These are phyloP conservation scores for Alcedo atthis DNA, from an alignment of 2,797 vertebrate genomes.

Conservation along the genomic window DNA sequence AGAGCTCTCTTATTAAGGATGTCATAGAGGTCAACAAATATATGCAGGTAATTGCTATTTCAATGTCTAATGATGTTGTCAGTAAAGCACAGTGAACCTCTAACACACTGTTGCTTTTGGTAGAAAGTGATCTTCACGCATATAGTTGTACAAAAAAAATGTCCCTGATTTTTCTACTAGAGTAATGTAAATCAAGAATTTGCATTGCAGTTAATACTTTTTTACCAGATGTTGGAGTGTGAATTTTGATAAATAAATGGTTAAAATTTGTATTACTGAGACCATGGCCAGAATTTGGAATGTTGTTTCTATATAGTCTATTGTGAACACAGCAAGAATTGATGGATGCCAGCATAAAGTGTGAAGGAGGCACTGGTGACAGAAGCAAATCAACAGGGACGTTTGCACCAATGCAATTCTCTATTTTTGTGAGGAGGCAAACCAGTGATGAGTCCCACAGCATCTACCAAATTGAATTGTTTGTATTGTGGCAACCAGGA, in stretches of 20 bases:
- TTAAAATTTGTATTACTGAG: not conserved
- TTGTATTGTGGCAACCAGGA: slow-evolving; percentile 46
- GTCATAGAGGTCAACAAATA: not conserved
- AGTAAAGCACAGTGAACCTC: not conserved
- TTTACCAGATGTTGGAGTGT: not conserved
- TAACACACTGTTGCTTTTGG: not conserved
- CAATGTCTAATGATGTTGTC: slow-evolving; percentile 36
- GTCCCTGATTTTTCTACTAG: not conserved
- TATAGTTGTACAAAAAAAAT: not conserved
- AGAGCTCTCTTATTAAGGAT: not conserved
- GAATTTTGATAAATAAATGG: not conserved
- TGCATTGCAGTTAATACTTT: not conserved
- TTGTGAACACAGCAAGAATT: not conserved
- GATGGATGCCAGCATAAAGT: not conserved
- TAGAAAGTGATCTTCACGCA: not conserved
- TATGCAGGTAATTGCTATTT: slow-evolving; percentile 4
- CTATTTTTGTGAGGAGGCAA: slow-evolving; percentile 17
- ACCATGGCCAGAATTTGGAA: not conserved
- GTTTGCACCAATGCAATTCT: slow-evolving; percentile 16
- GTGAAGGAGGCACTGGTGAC: not conserved
- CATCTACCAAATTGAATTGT: slow-evolving; percentile 52
- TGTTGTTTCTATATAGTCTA: not conserved
- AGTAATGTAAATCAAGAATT: not conserved
- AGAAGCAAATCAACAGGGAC: not conserved
- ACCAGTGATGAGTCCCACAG: not conserved